Evolutionary conservation across 1,140 invertebrate genomes (phyloP).

Genomic region (Grapholita molesta): DNA sequence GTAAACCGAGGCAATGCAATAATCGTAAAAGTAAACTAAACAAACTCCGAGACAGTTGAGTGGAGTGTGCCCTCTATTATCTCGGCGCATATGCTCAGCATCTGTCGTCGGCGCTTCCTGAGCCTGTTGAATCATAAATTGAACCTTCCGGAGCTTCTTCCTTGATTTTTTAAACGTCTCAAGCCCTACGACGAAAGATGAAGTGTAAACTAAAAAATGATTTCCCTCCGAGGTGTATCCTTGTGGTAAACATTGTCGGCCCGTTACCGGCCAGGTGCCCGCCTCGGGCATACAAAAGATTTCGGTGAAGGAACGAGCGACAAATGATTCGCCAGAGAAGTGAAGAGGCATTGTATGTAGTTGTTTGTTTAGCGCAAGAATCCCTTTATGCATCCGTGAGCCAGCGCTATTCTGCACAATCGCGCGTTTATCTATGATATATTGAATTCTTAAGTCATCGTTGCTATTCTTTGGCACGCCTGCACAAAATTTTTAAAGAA

Average conservation of each 20-base stretch:
- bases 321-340: slow-evolving; percentile 48
- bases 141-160: slow-evolving; percentile 67
- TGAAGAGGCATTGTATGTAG: slow-evolving; percentile 52
- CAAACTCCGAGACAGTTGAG: slow-evolving; percentile 47
- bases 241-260: slow-evolving; percentile 65
- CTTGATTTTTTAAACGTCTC: slow-evolving; percentile 63
- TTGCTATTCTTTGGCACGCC: slow-evolving; percentile 40
- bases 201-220: slow-evolving; percentile 69
- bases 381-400: slow-evolving; percentile 50
- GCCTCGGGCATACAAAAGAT: slow-evolving; percentile 68
- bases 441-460: slow-evolving; percentile 49
- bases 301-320: slow-evolving; percentile 59
- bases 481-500: slow-evolving; percentile 29
- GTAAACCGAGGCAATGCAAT: slow-evolving; percentile 53
- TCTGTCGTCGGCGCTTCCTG: slow-evolving; percentile 70
- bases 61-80: slow-evolving; percentile 56
- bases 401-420: slow-evolving; percentile 36
- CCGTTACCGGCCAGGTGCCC: slow-evolving; percentile 67
- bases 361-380: slow-evolving; percentile 62
- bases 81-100: slow-evolving; percentile 54
- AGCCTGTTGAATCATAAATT: slow-evolving; percentile 70
- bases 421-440: slow-evolving; percentile 61
- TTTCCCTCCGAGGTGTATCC: slow-evolving; percentile 62
- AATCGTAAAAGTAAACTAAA: slow-evolving; percentile 57
- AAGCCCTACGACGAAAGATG: slow-evolving; percentile 69